These are phyloP conservation scores for Punctoribates punctum DNA, from an alignment of 2,888 invertebrate species.

Conservation along the genomic window DNA sequence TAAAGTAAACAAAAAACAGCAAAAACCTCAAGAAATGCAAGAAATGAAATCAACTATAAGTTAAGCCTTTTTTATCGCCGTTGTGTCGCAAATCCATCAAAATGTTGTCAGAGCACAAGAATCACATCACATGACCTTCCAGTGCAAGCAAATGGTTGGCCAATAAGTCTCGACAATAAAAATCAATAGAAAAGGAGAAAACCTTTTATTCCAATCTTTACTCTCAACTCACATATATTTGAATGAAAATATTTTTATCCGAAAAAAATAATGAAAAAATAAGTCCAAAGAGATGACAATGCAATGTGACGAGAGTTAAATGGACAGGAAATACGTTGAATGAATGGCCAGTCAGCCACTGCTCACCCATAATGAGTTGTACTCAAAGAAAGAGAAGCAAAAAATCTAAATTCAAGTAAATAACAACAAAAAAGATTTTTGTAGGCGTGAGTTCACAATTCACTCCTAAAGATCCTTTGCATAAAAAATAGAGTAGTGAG, in stretches of 20 bases:
- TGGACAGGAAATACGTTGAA: neutral
- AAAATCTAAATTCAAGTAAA: slow-evolving; percentile 27
- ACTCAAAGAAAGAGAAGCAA: slow-evolving; percentile 8
- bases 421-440: slow-evolving; percentile 20
- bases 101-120: neutral
- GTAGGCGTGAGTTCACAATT: slow-evolving; percentile 8
- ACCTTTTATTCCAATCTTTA: no score
- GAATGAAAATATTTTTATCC: slow-evolving; percentile 8
- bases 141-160: no score
- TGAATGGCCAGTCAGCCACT: neutral
- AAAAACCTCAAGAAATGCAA: neutral
- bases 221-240: no score
- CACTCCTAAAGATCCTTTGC: neutral
- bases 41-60: neutral
- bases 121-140: neutral
- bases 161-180: no score
- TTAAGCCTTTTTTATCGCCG: neutral
- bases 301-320: slow-evolving; percentile 4
- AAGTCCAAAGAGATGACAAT: neutral
- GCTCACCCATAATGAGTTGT: neutral
- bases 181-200: no score
- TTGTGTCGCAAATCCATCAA: slow-evolving; percentile 7
- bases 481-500: slow-evolving; percentile 10
- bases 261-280: slow-evolving; percentile 9
- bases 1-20: slow-evolving; percentile 19